Evolutionary conservation across 1,140 invertebrate species (phyloP).

Genomic region (Subanguina moxae): DNA sequence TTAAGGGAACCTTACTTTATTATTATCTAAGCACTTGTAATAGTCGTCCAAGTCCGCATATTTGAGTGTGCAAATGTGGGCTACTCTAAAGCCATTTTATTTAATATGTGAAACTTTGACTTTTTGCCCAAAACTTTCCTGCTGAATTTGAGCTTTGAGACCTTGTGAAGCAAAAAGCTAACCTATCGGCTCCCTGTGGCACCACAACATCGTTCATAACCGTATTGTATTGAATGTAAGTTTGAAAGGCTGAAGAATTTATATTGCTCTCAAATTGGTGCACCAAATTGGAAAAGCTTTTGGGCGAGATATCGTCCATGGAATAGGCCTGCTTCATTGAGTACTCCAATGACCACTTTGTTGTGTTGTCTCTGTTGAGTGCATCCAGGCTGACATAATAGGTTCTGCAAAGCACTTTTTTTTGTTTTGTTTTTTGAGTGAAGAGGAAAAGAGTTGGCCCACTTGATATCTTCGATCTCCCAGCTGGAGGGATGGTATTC

Average conservation of each 20-base stretch:
- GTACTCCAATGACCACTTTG: slow-evolving; percentile 37
- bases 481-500: slow-evolving; percentile 27
- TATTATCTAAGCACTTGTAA: slow-evolving; percentile 19
- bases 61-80: slow-evolving; percentile 43
- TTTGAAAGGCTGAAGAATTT: slow-evolving; percentile 31
- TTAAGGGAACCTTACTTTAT: slow-evolving; percentile 4
- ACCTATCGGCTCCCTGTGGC: slow-evolving; percentile 14
- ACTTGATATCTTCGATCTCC: slow-evolving; percentile 36
- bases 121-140: background rate
- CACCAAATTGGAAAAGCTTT: slow-evolving; percentile 21
- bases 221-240: slow-evolving; percentile 42
- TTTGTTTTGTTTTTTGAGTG: background rate
- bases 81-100: slow-evolving; percentile 25
- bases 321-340: slow-evolving; percentile 35
- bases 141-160: background rate
- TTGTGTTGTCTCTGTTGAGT: slow-evolving; percentile 23
- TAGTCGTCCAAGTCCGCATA: slow-evolving; percentile 37
- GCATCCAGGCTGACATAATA: slow-evolving; percentile 38
- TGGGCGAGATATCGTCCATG: slow-evolving; percentile 21
- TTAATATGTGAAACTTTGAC: background rate
- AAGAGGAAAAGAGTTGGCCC: background rate
- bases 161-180: background rate
- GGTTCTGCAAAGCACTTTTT: slow-evolving; percentile 31
- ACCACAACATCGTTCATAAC: slow-evolving; percentile 27
- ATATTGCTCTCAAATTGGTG: slow-evolving; percentile 14